Conservation (phyloP, 2,797 vertebrate genomes). For the Acanthiza pusilla region DNA sequence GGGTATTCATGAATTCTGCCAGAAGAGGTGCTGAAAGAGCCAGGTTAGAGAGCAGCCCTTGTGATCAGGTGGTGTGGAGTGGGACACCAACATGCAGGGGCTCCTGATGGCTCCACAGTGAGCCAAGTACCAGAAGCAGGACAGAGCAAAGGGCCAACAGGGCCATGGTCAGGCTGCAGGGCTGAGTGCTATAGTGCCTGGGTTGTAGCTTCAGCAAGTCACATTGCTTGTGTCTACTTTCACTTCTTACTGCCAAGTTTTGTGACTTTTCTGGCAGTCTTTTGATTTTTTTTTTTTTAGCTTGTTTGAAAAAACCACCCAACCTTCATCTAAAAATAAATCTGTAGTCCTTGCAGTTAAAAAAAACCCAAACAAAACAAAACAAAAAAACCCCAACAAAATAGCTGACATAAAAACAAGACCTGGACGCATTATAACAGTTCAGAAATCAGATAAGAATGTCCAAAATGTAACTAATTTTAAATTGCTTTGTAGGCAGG, state of each 20-base stretch:
- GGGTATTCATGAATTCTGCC: neutral
- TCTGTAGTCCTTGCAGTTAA: neutral
- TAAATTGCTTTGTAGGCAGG: neutral
- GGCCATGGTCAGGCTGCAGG: neutral
- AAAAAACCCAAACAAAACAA: neutral
- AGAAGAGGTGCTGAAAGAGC: neutral
- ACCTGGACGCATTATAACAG: neutral
- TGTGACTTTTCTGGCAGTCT: neutral
- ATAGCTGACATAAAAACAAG: neutral
- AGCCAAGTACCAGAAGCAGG: neutral
- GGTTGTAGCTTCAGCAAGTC: neutral
- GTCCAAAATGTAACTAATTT: neutral
- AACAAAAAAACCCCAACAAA: neutral
- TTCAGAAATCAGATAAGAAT: slow-evolving; percentile 14
- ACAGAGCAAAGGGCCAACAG: neutral
- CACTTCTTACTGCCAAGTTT: neutral
- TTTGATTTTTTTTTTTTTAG: neutral
- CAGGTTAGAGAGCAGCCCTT: neutral
- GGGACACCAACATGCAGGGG: neutral
- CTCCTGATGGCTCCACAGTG: neutral
- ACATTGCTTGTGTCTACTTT: neutral
- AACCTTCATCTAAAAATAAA: neutral
- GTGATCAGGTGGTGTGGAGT: neutral
- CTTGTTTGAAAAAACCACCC: neutral
- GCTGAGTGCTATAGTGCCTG: neutral